These are phyloP conservation scores for Eudyptes chrysolophus DNA, from an alignment of 2,113 vertebrate species.

Conservation along the genomic window DNA sequence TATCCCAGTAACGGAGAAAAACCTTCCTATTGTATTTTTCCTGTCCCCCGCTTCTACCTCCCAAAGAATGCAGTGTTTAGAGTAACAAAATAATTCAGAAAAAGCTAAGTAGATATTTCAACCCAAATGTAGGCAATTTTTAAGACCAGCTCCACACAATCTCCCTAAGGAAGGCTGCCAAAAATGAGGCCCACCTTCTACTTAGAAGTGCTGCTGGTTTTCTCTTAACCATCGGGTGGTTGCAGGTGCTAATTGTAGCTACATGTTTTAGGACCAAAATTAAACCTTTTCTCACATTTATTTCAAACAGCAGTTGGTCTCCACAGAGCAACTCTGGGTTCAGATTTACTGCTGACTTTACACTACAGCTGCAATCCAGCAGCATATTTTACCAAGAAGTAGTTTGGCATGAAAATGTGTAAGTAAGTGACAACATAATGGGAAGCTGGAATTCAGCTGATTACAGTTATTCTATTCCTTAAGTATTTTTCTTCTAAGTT, in stretches of 20 bases:
- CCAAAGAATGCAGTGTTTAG: not conserved
- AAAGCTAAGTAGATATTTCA: not conserved
- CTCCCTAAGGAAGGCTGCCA: not conserved
- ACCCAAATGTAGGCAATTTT: not conserved
- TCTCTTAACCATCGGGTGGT: not conserved
- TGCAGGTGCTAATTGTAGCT: not conserved
- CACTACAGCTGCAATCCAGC: not conserved
- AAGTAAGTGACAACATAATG: conserved; percentile 1
- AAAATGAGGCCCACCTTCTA: not conserved
- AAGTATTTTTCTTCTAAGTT: not conserved
- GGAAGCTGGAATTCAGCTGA: not conserved
- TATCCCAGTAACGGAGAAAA: not conserved
- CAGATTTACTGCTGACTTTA: not conserved
- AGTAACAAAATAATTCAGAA: not conserved
- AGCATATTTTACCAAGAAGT: not conserved
- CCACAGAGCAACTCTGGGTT: not conserved
- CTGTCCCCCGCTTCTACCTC: not conserved
- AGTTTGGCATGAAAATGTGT: not conserved
- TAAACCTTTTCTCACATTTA: not conserved
- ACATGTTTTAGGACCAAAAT: not conserved
- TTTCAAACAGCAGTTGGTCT: not conserved
- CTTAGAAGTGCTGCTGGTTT: not conserved
- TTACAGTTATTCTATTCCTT: not conserved
- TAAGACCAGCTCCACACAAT: not conserved
- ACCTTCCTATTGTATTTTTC: not conserved